phyloP scores from a whole-genome alignment of 2,797 vertebrate species.

The Sebastes kiyomatsui region DNA sequence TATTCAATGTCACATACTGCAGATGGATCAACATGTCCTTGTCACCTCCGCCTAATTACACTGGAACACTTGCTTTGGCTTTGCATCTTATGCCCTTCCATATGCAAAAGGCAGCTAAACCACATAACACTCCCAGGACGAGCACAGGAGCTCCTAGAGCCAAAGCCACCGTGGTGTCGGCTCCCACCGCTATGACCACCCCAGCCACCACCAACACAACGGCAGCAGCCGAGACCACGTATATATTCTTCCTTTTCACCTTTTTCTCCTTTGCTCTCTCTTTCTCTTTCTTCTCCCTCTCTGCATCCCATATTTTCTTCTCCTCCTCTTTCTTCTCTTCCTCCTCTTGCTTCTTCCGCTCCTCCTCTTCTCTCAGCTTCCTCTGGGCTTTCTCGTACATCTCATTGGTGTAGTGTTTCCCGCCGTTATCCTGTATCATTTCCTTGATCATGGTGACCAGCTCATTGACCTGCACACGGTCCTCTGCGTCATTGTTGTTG shows the following conservation, averaged over 20 bases:
- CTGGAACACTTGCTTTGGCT: constrained; percentile 36
- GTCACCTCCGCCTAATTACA: constrained; percentile 20
- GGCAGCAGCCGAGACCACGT: constrained; percentile 56
- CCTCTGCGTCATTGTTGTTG: constrained; percentile 76
- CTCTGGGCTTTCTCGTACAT: constrained; percentile 76
- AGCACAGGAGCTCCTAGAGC: constrained; percentile 72
- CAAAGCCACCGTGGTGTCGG: constrained; percentile 67
- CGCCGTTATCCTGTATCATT: constrained; percentile 75
- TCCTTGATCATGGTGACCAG: constrained; percentile 76
- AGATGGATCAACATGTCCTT: not conserved
- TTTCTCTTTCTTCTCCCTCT: constrained; percentile 64
- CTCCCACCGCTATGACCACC: constrained; percentile 69
- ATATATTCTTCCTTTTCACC: constrained; percentile 57
- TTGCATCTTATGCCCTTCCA: constrained; percentile 73
- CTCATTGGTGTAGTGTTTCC: constrained; percentile 78
- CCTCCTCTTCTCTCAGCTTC: constrained; percentile 72
- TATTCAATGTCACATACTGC: not conserved
- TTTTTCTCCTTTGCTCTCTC: constrained; percentile 61
- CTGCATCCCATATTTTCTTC: constrained; percentile 71
- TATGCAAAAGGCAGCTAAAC: constrained; percentile 59
- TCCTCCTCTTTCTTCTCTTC: constrained; percentile 71
- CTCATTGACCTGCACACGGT: constrained; percentile 70
- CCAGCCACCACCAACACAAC: constrained; percentile 65
- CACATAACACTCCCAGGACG: constrained; percentile 62
- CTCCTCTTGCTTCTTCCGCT: constrained; percentile 60